Base-by-base conservation (phyloP, 2,797 vertebrate species). In the Notamacropus eugenii region DNA sequence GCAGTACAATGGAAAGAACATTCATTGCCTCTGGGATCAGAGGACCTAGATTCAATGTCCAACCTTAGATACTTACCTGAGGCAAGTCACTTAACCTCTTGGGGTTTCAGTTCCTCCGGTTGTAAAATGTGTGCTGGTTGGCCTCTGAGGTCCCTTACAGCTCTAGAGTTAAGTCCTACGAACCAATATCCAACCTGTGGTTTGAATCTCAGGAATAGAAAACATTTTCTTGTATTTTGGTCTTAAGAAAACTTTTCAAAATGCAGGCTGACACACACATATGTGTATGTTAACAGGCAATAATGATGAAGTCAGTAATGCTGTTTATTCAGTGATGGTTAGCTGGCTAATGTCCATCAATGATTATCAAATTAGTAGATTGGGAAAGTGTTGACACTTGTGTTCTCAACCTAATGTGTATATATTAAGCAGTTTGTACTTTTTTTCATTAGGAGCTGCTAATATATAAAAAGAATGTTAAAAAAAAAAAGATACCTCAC, bases 301-400 rank as follows among this genome's bases (percentile, higher is more conserved):
- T 46, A 82, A 46, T 82, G 74, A 82, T 46, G 67, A 74, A 40
- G 67, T 40, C 74, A 82, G n/a, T 67, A 67, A 67, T 16, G 4
- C 13, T 34, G 14, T 67, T 67, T 67, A 67, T 67, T 82, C n/a
- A 46, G 40, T 87, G 24, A 87, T 27, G 40, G 40, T 82, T 82
- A 82, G 40, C 74, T 87, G 24, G 40, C 74, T 87, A 87, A 87
- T 87, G 74, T 87, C 22, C 40, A 52, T 93, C 56, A 91, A 0
- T 95, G 31, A 91, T 95, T 93, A 90, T 40, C 62, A 96, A 92
- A 82, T 95, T 94, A 95, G 31, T 54, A 91, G 24, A 62, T 94
- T 94, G 56, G 50, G 90, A 56, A 19, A 95, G 19, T 87, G 55
- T 92, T 92, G 55, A 96, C 93, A 94, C 10, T 94, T 50, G 13